A percentile compares a stretch with the other conserved stretches of the same genome.
Conservation (phyloP, 2,113 vertebrate species). For the Ceyx margarethae region DNA sequence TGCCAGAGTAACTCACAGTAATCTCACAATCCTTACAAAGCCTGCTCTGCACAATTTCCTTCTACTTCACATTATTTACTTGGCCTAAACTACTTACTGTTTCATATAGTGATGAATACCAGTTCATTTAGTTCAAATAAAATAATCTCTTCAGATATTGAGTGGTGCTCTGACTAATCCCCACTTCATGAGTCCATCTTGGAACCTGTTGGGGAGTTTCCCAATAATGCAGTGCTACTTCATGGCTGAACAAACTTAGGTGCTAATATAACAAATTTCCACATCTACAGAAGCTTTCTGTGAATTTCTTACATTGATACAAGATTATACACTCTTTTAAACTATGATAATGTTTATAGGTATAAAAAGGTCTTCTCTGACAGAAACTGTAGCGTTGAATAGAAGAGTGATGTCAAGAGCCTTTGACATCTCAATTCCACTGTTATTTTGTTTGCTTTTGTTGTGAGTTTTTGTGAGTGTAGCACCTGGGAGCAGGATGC, state of each 20-base stretch:
- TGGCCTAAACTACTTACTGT: constrained; percentile 33
- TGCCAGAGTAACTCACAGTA: constrained; percentile 49
- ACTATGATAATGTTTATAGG: background rate
- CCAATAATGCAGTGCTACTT: background rate
- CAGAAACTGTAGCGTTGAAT: background rate
- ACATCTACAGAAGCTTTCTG: background rate
- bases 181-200: background rate
- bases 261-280: background rate
- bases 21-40: constrained; percentile 52
- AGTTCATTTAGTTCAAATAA: constrained; percentile 51
- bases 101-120: constrained; percentile 52
- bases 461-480: background rate
- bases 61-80: constrained; percentile 54
- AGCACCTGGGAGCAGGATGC: background rate
- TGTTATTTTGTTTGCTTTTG: background rate
- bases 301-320: background rate
- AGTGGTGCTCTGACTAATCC: constrained; percentile 29
- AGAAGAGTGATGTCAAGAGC: background rate
- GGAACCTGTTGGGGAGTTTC: background rate
- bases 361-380: background rate
- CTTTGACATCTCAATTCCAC: background rate
- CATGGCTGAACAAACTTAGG: background rate
- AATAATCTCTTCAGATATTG: constrained; percentile 45
- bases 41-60: constrained; percentile 40
- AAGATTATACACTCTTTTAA: background rate